Evolutionary conservation across 2,888 invertebrate genomes (phyloP), one percentile per base, ranked within the genome.

Genomic region (Listrodromus nycthemerus): DNA sequence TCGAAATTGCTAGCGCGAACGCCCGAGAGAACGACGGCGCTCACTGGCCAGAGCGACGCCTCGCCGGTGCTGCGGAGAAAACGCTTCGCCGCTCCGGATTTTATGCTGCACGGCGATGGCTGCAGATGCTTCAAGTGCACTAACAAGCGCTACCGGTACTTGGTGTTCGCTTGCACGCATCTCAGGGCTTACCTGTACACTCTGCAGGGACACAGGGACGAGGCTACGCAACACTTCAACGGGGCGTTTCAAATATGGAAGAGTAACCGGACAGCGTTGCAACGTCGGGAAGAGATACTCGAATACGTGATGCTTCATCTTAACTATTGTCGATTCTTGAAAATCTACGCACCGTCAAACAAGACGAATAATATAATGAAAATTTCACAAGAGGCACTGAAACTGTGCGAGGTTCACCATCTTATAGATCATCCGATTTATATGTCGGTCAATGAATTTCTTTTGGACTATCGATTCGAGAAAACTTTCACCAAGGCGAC

Each of bases 101-200:
- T 92, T 41, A 66, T 92, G 33, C 37, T 74, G 2, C 92, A 93
- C 48, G 41, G 73, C 1, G 19, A 87, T 10, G 66, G 66, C 1
- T 93, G 93, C 67, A 33, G 61, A 19, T 93, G 93, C 80, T 92
- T 91, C 77, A 86, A 85, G n/a, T 93, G 93, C 75, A 73, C 81
- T 19, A 92, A 91, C 82, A 30, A 86, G 3, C 84, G 86, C 0
- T 93, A 92, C 75, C 91, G 90, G 67, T 89, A 90, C 82, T 81
- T 92, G 8, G 87, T 91, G 0, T 90, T 92, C 24, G 86, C 89
- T 0, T 79, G 88, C n/a, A 88, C 89, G 0, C 87, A 91, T 45
- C 88, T 93, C 2, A 88, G 93, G 27, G 93, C 92, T 0, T 92
- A 93, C 45, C 84, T 92, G 1, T 92, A 90, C 45, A 87, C 90